A percentile compares a stretch with the other conserved stretches of the same genome.
phyloP scores from a whole-genome alignment of 2,113 vertebrate genomes.

The Perca flavescens region DNA sequence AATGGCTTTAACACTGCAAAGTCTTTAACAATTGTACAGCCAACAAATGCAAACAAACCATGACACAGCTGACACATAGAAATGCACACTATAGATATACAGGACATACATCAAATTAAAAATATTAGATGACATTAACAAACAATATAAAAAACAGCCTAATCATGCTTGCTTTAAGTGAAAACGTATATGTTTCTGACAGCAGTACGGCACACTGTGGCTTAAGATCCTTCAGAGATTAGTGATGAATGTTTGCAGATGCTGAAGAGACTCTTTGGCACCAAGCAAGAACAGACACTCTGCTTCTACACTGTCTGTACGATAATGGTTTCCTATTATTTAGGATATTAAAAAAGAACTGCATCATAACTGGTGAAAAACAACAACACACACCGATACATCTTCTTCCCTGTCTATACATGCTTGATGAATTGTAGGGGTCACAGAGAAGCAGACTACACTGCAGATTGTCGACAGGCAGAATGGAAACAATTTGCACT shows the following conservation, averaged over 20 bases:
- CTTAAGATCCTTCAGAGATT: conserved; percentile 48
- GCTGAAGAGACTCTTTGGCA: conserved; percentile 31
- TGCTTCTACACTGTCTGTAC: conserved; percentile 2
- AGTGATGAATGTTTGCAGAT: conserved; percentile 62
- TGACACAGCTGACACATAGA: background rate
- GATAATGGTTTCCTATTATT: conserved; percentile 5
- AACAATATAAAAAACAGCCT: background rate
- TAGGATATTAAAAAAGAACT: background rate
- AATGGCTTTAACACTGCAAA: background rate
- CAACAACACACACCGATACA: background rate
- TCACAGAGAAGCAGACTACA: background rate
- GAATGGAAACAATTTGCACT: conserved; percentile 55
- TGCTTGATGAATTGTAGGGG: background rate
- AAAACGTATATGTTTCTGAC: conserved; percentile 18
- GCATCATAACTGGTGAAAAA: background rate
- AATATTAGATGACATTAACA: background rate
- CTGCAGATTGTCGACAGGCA: background rate
- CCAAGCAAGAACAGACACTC: conserved; percentile 17
- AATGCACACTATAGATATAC: background rate
- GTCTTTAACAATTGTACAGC: background rate
- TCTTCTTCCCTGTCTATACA: background rate
- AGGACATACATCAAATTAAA: background rate
- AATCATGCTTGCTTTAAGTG: background rate
- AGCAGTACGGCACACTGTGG: conserved; percentile 41
- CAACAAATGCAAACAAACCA: conserved; percentile 1